A percentile compares a stretch with the other conserved stretches of the same genome.
These are phyloP conservation scores for Bos indicus DNA, from an alignment of 2,113 vertebrate species.

Conservation along the genomic window DNA sequence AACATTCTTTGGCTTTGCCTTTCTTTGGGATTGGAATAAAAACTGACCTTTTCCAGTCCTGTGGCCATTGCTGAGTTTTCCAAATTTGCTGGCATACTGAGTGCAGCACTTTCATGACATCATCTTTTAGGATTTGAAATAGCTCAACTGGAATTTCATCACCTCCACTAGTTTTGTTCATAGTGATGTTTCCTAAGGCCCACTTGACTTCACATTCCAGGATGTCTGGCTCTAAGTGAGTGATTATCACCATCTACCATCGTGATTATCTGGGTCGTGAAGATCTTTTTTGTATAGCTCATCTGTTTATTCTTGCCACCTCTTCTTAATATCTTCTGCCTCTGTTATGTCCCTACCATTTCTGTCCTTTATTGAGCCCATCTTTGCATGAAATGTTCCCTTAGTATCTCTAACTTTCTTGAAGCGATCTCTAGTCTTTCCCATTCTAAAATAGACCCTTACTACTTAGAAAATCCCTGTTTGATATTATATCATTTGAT, in stretches of 20 bases:
- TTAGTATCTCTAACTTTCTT: not conserved
- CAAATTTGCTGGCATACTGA: not conserved
- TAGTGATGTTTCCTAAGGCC: not conserved
- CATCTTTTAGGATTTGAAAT: not conserved
- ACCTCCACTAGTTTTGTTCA: not conserved
- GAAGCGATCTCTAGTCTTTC: not conserved
- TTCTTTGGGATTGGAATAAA: not conserved
- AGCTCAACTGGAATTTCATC: not conserved
- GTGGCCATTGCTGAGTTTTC: not conserved
- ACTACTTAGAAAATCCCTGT: not conserved
- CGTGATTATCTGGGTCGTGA: not conserved
- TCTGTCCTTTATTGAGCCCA: not conserved
- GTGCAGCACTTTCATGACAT: not conserved
- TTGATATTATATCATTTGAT: not conserved
- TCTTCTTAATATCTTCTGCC: not conserved
- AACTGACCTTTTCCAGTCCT: not conserved
- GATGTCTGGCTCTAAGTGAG: not conserved
- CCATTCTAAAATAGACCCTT: not conserved
- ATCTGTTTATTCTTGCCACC: not conserved
- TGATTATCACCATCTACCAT: not conserved
- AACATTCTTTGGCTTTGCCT: not conserved
- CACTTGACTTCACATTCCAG: not conserved
- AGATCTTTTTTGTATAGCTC: not conserved
- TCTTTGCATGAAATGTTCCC: not conserved
- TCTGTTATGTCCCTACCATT: not conserved